phyloP scores from a whole-genome alignment of 2,888 invertebrate genomes.

The Trilocha varians region DNA sequence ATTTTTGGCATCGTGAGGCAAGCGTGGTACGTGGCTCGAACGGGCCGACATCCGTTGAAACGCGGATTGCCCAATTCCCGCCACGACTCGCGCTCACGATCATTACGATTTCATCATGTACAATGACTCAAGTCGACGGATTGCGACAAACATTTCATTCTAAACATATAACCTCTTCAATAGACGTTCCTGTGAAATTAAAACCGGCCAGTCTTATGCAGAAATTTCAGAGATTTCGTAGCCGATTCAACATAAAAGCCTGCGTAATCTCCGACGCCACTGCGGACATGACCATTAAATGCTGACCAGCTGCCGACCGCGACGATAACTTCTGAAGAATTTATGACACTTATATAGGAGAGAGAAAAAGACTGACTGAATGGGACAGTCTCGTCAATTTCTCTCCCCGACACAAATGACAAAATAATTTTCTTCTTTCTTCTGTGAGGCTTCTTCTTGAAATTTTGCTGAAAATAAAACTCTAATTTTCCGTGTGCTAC shows the following conservation, averaged over 20 bases:
- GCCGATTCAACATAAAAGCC: constrained; percentile 55
- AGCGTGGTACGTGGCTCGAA: constrained; percentile 19
- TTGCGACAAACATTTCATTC: constrained; percentile 45
- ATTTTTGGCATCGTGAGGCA: constrained; percentile 15
- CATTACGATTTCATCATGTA: constrained; percentile 55
- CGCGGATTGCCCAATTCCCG: constrained; percentile 63
- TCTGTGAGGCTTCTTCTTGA: constrained; percentile 25
- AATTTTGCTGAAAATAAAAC: constrained; percentile 33
- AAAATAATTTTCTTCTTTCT: constrained; percentile 30
- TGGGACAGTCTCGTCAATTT: constrained; percentile 76
- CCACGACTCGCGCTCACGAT: constrained; percentile 38
- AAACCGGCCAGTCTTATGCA: constrained; percentile 41
- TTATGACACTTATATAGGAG: constrained; percentile 79
- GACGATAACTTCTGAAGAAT: constrained; percentile 26
- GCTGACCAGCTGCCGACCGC: constrained; percentile 10
- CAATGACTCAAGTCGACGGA: constrained; percentile 47
- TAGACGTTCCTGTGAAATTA: not conserved
- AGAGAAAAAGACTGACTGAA: constrained; percentile 86
- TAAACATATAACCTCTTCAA: constrained; percentile 1
- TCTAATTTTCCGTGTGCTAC: constrained; percentile 13
- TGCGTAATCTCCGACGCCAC: constrained; percentile 70
- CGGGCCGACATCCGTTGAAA: constrained; percentile 42
- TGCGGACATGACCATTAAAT: constrained; percentile 45
- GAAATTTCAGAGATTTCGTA: constrained; percentile 69
- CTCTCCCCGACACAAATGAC: constrained; percentile 76